A percentile compares a stretch with the other conserved stretches of the same genome.
Conservation (phyloP, 2,113 vertebrate genomes). For the Taurulus bubalis region DNA sequence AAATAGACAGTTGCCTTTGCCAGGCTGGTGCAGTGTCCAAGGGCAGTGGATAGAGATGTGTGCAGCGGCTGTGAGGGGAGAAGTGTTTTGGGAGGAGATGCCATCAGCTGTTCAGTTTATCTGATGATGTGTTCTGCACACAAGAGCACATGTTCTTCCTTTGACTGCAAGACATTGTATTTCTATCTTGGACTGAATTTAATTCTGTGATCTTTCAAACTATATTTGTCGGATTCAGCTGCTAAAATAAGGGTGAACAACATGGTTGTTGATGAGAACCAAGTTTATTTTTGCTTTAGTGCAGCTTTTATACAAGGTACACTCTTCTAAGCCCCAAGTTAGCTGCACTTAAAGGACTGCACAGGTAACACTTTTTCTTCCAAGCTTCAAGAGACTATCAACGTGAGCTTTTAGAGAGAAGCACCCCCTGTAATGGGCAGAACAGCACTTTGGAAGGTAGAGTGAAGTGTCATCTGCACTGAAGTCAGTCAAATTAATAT, state of each 20-base stretch:
- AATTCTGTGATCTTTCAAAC: background rate
- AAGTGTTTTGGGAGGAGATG: background rate
- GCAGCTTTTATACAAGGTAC: slow-evolving; percentile 13
- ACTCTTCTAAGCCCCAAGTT: background rate
- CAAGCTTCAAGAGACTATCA: slow-evolving; percentile 40
- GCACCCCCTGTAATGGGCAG: slow-evolving; percentile 36
- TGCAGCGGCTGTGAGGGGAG: slow-evolving; percentile 32
- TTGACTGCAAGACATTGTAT: slow-evolving; percentile 4
- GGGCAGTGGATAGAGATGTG: slow-evolving; percentile 21
- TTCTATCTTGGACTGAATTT: background rate
- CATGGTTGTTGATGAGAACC: background rate
- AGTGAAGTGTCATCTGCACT: slow-evolving; percentile 47
- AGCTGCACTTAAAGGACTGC: slow-evolving; percentile 34
- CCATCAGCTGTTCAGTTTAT: slow-evolving; percentile 24
- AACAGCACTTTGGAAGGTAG: slow-evolving; percentile 33
- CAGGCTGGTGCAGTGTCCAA: slow-evolving; percentile 45
- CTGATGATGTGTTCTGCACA: slow-evolving; percentile 5
- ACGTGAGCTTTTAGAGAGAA: slow-evolving; percentile 49
- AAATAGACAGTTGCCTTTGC: slow-evolving; percentile 72
- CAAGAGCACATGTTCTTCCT: slow-evolving; percentile 16
- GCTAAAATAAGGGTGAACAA: background rate
- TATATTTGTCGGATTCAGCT: slow-evolving; percentile 19
- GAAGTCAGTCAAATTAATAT: slow-evolving; percentile 71
- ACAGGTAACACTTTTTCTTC: slow-evolving; percentile 10
- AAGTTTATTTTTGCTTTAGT: slow-evolving; percentile 29